Evolutionary conservation across 2,113 vertebrate species (phyloP).

Genomic region (Origma solitaria): DNA sequence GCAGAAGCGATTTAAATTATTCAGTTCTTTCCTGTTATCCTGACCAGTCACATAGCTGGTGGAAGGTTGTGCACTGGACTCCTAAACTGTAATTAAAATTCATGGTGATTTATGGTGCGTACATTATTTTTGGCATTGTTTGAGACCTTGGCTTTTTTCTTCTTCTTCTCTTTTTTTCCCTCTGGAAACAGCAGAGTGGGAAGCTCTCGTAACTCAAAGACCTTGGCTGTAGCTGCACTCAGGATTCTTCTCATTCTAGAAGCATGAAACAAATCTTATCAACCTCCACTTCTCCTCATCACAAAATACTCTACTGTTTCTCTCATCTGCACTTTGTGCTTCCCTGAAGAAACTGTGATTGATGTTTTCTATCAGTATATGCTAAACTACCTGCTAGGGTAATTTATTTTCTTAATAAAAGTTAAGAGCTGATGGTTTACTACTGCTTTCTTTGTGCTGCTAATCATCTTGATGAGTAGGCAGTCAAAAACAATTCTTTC

Average conservation of each 20-base stretch:
- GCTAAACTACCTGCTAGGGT: conserved; percentile 15
- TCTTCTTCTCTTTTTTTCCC: background rate
- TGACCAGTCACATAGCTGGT: background rate
- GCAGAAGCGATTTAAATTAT: background rate
- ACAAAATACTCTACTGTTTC: background rate
- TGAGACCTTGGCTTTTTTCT: background rate
- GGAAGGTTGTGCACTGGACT: background rate
- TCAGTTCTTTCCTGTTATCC: background rate
- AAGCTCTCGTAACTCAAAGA: background rate
- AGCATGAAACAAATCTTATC: background rate
- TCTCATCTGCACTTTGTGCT: background rate
- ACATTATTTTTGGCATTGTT: background rate
- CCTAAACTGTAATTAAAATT: background rate
- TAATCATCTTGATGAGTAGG: conserved; percentile 37
- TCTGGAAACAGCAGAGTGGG: background rate
- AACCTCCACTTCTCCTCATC: background rate
- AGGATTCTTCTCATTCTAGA: background rate
- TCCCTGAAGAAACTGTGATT: conserved; percentile 40
- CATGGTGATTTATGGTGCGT: background rate
- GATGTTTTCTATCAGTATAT: conserved; percentile 50
- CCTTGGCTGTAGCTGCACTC: background rate
- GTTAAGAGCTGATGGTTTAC: conserved; percentile 37
- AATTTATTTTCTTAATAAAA: conserved; percentile 62
- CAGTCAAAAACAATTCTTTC: conserved; percentile 1
- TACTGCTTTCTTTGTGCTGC: background rate